Evolutionary conservation across 2,888 invertebrate species (phyloP).

Genomic region (Cinara cedri): DNA sequence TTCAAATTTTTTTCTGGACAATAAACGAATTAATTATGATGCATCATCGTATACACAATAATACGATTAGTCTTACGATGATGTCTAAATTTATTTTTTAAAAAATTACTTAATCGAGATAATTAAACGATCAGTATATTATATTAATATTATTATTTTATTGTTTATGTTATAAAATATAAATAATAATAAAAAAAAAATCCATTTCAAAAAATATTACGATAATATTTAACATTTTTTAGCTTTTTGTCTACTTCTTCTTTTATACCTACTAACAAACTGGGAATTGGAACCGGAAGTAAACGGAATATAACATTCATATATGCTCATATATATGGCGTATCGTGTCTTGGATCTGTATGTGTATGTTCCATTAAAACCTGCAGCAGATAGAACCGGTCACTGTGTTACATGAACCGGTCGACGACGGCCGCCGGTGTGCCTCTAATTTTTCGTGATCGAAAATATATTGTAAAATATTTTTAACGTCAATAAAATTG

Average conservation of each 20-base stretch:
- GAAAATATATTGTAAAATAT: constrained; percentile 45
- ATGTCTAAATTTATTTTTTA: constrained; percentile 19
- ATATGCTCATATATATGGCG: constrained; percentile 2
- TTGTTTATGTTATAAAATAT: too few species aligned
- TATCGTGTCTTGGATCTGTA: constrained; percentile 52
- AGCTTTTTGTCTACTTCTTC: background rate
- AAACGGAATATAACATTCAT: constrained; percentile 41
- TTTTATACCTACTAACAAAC: constrained; percentile 13
- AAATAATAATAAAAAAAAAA: too few species aligned
- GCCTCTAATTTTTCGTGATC: constrained; percentile 43
- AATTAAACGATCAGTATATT: background rate
- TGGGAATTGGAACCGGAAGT: constrained; percentile 54
- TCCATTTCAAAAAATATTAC: too few species aligned
- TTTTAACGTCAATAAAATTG: constrained; percentile 39
- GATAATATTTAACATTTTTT: background rate
- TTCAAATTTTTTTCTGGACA: constrained; percentile 1
- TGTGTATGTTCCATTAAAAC: constrained; percentile 50
- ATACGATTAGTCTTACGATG: background rate
- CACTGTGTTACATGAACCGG: constrained; percentile 52
- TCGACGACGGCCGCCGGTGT: constrained; percentile 36
- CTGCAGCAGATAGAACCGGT: constrained; percentile 48
- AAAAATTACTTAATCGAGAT: background rate
- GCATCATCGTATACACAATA: too few species aligned
- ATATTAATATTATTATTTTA: too few species aligned
- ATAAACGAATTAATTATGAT: constrained; percentile 12